Evolutionary conservation across 2,113 vertebrate species (phyloP).

Genomic region (Spea multiplicata): DNA sequence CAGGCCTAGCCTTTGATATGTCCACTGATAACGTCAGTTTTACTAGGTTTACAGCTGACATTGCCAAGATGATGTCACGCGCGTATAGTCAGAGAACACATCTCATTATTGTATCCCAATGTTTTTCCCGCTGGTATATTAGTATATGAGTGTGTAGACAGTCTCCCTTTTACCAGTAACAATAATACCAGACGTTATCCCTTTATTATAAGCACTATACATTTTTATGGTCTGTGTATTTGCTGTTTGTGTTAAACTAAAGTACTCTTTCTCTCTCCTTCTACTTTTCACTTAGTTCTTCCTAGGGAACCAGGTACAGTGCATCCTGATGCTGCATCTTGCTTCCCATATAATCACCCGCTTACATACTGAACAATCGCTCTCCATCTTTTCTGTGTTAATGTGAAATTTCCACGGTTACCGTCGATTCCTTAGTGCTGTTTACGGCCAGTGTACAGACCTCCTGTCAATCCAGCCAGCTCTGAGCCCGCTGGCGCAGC

Average conservation of each 20-base stretch:
- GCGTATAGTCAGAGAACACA: too few relatives aligned
- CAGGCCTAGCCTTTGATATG: too few relatives aligned
- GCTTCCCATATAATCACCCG: conserved; percentile 28
- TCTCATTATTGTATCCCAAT: too few relatives aligned
- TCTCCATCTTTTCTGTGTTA: not conserved
- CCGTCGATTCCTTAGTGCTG: not conserved
- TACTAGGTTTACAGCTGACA: too few relatives aligned
- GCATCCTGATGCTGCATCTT: conserved; percentile 54
- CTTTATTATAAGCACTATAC: not conserved
- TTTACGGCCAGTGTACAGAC: conserved; percentile 1
- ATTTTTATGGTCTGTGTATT: conserved; percentile 44
- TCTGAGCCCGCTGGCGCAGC: not conserved
- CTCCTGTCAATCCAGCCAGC: not conserved
- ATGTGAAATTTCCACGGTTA: conserved; percentile 11
- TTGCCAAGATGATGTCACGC: too few relatives aligned
- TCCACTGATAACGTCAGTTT: too few relatives aligned
- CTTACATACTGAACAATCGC: not conserved
- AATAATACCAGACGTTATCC: too few relatives aligned
- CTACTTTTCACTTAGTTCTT: conserved; percentile 86
- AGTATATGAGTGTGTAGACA: too few relatives aligned
- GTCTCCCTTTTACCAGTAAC: too few relatives aligned
- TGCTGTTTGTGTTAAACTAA: conserved; percentile 25
- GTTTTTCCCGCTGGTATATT: too few relatives aligned
- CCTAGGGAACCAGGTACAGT: conserved; percentile 99
- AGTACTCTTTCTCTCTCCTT: conserved; percentile 57